Evolutionary conservation across 1,140 invertebrate species (phyloP), one percentile per base, ranked within the genome.

Genomic region (Trigoniulus corallinus): DNA sequence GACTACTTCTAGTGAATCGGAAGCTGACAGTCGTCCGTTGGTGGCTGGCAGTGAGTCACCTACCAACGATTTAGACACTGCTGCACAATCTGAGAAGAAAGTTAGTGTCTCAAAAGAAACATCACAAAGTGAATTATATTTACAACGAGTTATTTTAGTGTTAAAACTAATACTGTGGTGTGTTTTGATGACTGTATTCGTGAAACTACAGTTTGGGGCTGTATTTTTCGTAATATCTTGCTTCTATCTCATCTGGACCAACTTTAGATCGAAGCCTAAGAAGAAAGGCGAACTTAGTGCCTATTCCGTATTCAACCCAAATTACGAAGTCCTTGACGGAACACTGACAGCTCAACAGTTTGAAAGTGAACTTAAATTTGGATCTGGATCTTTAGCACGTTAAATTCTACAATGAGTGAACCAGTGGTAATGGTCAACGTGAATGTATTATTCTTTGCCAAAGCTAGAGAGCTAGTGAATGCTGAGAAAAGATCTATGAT

Each of bases 261-360:
- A 91, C 63, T 91, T 88, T 29, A 67, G 85, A 43, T 82, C 81
- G 2, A 68, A 73, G 7, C 74, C 75, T 20, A 84, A 74, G 62
- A 77, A 72, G 50, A 66, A 56, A 13, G 79, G 79, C 29, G 86
- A 92, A 74, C 64, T 84, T 0, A 96, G 88, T 70, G 92, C 94
- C 0, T 98, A 98, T 65, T 98, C 92, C 49, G 93, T 98, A 0
- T 98, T 98, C 63, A 98, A 98, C 75, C 80, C 82, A 54, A 80
- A 93, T 59, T 98, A 86, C 70, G 76, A 88, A 63, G 76, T 84
- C 47, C 84, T 98, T 54, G 81, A 93, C 57, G 94, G 94, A 15
- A 89, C 92, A 1, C 69, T 97, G 1, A 91, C 86, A 53, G 83
- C 89, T n/a, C 88, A 96, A 64, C 87, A 97, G 61, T 84, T 98